Evolutionary conservation across 2,113 vertebrate species (phyloP).

Genomic region (Malurus alboscapulatus): DNA sequence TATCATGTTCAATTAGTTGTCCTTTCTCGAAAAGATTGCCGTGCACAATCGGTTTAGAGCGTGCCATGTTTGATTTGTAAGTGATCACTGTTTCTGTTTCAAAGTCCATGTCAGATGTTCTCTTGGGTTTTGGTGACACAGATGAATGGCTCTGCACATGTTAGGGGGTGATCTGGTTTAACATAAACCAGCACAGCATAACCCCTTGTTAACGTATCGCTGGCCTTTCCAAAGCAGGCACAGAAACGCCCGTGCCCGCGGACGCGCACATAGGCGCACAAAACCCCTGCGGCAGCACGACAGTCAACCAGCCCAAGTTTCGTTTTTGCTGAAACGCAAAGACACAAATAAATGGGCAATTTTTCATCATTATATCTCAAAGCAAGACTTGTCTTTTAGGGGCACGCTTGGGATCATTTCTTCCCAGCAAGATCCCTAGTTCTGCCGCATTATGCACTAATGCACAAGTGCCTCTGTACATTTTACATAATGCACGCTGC

Average conservation of each 20-base stretch:
- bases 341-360: constrained; percentile 66
- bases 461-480: background rate
- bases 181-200: constrained; percentile 81
- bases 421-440: constrained; percentile 74
- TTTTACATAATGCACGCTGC: constrained; percentile 55
- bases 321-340: constrained; percentile 61
- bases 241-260: background rate
- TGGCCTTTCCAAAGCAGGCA: constrained; percentile 59
- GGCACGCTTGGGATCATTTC: constrained; percentile 78
- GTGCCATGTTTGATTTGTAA: constrained; percentile 93
- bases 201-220: constrained; percentile 76
- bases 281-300: background rate
- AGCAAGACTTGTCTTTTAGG: constrained; percentile 73
- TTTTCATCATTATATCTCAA: constrained; percentile 82
- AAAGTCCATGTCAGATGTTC: constrained; percentile 84
- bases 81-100: constrained; percentile 86
- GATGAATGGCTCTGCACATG: constrained; percentile 84
- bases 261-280: background rate
- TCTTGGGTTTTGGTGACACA: constrained; percentile 86
- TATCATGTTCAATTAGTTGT: constrained; percentile 99
- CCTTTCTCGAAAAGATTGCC: constrained; percentile 87
- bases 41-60: constrained; percentile 87
- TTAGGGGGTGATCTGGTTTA: constrained; percentile 82
- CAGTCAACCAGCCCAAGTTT: constrained; percentile 60
- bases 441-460: constrained; percentile 55